These are phyloP conservation scores for Cydia strobilella DNA, from an alignment of 1,140 invertebrate species.

Conservation along the genomic window DNA sequence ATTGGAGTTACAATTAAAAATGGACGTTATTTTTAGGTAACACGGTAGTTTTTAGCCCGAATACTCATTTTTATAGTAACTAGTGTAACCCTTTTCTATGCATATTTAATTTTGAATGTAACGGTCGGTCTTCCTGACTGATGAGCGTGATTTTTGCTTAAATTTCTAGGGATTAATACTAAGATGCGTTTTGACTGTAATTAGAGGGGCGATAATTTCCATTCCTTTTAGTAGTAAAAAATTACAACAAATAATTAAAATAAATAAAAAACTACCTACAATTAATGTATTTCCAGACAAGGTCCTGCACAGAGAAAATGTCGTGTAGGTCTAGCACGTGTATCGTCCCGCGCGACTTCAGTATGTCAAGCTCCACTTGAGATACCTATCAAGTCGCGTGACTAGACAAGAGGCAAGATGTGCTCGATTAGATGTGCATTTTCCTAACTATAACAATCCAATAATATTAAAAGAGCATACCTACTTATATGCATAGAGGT, in stretches of 20 bases:
- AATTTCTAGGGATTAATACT: constrained; percentile 31
- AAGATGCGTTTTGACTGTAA: constrained; percentile 21
- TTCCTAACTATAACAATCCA: too few relatives aligned
- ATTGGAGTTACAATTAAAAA: not conserved
- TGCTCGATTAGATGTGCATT: too few relatives aligned
- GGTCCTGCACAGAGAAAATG: too few relatives aligned
- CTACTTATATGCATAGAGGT: too few relatives aligned
- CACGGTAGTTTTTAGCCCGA: not conserved
- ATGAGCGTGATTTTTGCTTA: constrained; percentile 52
- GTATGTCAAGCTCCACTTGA: too few relatives aligned
- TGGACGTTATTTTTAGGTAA: not conserved
- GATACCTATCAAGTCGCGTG: too few relatives aligned
- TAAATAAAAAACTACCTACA: not conserved
- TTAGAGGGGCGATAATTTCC: constrained; percentile 27
- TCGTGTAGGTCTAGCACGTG: too few relatives aligned
- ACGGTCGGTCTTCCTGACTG: constrained; percentile 49
- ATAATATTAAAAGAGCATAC: too few relatives aligned
- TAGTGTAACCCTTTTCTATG: constrained; percentile 52
- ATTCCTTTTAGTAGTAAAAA: not conserved
- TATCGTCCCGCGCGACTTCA: too few relatives aligned
- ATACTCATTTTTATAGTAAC: not conserved
- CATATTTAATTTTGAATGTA: constrained; percentile 56
- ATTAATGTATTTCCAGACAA: too few relatives aligned
- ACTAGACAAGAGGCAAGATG: too few relatives aligned
- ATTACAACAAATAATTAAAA: not conserved